Evolutionary conservation across 2,888 invertebrate species (phyloP).

Genomic region (Heliconius erato): DNA sequence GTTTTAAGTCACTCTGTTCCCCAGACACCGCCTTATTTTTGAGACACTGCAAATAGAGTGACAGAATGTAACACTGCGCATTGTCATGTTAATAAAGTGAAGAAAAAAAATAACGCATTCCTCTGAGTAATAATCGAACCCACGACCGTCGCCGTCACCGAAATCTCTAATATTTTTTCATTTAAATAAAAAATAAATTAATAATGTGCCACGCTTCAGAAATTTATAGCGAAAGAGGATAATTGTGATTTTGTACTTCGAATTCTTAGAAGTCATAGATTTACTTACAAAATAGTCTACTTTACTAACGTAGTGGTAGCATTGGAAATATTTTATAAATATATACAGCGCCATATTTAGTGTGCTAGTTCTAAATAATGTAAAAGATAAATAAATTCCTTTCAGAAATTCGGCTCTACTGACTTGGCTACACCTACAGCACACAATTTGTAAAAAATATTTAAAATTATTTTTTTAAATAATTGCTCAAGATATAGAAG

Average conservation of each 20-base stretch:
- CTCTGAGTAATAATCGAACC: not conserved
- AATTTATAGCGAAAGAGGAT: constrained; percentile 45
- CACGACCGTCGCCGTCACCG: not conserved
- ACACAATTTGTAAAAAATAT: constrained; percentile 23
- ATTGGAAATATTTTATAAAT: constrained; percentile 27
- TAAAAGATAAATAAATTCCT: constrained; percentile 26
- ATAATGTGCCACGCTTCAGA: constrained; percentile 46
- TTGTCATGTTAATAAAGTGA: not conserved
- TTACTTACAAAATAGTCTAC: constrained; percentile 36
- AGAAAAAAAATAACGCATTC: not conserved
- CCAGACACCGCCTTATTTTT: no score
- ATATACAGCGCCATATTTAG: constrained; percentile 37
- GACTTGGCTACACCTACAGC: not conserved
- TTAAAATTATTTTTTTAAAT: not conserved
- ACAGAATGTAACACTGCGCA: not conserved
- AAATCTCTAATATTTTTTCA: not conserved
- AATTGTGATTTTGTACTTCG: constrained; percentile 70
- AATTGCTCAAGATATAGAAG: not conserved
- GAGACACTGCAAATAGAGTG: no score
- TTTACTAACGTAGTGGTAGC: constrained; percentile 36
- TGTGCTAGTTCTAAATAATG: constrained; percentile 43
- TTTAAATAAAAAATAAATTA: not conserved
- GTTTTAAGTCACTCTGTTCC: not conserved
- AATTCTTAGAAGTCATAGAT: constrained; percentile 60
- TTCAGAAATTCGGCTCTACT: not conserved